Evolutionary conservation across 2,113 vertebrate species (phyloP).

Genomic region (Mastomys natalensis): DNA sequence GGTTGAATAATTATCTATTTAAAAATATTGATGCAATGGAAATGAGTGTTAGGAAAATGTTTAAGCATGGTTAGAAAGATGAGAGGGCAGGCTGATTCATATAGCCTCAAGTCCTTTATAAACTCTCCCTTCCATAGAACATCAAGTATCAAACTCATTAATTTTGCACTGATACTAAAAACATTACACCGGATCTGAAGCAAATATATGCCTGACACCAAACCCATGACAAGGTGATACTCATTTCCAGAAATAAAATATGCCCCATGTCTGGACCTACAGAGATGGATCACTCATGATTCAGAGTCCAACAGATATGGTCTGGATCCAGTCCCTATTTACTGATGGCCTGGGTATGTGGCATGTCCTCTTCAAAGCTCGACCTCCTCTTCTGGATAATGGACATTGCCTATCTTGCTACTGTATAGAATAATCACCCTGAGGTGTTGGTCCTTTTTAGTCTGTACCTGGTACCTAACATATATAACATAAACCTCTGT

Average conservation of each 20-base stretch:
- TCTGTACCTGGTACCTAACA: background rate
- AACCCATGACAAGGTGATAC: slow-evolving; percentile 3
- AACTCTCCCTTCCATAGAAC: slow-evolving; percentile 9
- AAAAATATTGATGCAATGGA: background rate
- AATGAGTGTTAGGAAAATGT: background rate
- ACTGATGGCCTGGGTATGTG: background rate
- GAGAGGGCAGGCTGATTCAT: background rate
- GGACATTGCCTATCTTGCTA: background rate
- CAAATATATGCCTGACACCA: slow-evolving; percentile 15
- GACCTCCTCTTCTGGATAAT: background rate
- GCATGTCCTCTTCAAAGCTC: background rate
- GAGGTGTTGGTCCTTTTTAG: background rate
- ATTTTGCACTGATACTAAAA: slow-evolving; percentile 3
- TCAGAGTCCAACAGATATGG: background rate
- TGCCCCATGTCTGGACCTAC: background rate
- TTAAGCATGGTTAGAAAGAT: background rate
- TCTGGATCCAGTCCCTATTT: background rate
- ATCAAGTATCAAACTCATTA: slow-evolving; percentile 18
- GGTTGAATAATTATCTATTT: slow-evolving; percentile 20
- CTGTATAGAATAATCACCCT: background rate
- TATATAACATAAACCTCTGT: background rate
- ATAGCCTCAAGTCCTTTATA: background rate
- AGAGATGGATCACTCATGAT: background rate
- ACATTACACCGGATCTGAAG: slow-evolving; percentile 1
- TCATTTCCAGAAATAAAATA: background rate